Evolutionary conservation across 2,113 vertebrate species (phyloP).

Genomic region (Zosterops borbonicus): DNA sequence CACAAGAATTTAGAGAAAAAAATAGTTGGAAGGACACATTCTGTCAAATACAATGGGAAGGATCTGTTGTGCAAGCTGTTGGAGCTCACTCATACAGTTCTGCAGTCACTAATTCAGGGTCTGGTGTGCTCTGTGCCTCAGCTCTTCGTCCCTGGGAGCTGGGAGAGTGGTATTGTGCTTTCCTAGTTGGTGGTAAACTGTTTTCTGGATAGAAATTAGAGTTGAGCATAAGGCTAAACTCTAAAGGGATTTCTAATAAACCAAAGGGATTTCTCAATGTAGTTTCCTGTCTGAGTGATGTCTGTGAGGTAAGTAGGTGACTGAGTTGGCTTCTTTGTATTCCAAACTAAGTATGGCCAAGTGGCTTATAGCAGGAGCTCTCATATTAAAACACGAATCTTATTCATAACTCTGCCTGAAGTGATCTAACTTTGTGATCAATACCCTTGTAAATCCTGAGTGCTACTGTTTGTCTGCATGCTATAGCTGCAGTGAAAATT

Average conservation of each 20-base stretch:
- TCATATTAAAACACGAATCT: not conserved
- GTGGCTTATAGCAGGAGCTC: not conserved
- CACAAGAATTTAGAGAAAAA: constrained; percentile 28
- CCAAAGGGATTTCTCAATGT: not conserved
- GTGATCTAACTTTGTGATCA: not conserved
- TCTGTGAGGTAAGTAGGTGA: not conserved
- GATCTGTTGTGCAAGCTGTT: not conserved
- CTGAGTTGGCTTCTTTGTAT: not conserved
- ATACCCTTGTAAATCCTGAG: not conserved
- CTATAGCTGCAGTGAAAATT: not conserved
- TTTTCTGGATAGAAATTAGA: not conserved
- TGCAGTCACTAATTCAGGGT: not conserved
- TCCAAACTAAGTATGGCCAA: not conserved
- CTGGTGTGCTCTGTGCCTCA: not conserved
- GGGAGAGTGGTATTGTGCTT: not conserved
- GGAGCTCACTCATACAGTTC: not conserved
- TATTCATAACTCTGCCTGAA: not conserved
- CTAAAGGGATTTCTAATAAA: not conserved
- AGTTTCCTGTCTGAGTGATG: not conserved
- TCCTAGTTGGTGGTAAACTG: not conserved
- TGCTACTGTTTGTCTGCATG: not conserved
- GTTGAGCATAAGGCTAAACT: not conserved
- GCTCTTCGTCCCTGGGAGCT: not conserved
- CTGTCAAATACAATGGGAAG: not conserved
- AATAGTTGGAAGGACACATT: constrained; percentile 25